A percentile compares a stretch with the other conserved stretches of the same genome.
Conservation (phyloP, 2,888 invertebrate species). For the Timema cristinae region DNA sequence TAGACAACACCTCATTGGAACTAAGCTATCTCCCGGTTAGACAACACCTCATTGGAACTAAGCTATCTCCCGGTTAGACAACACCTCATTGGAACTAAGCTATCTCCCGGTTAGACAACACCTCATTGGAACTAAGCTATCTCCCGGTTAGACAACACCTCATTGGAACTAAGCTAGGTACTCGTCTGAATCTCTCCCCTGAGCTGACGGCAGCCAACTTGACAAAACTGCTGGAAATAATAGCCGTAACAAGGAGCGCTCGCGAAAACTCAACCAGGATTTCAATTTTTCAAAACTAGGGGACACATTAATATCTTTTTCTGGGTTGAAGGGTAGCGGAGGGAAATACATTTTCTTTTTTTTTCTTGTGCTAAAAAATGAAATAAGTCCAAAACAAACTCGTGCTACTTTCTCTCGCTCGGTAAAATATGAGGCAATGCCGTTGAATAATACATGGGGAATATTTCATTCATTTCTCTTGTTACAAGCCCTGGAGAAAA, state of each 20-base stretch:
- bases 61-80: too few relatives aligned
- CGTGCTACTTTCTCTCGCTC: conserved; percentile 47
- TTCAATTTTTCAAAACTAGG: conserved; percentile 30
- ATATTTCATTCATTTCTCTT: conserved; percentile 48
- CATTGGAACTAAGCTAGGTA: too few relatives aligned
- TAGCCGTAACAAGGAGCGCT: not conserved
- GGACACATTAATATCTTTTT: conserved; percentile 26
- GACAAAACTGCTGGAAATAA: conserved; percentile 14
- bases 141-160: too few relatives aligned
- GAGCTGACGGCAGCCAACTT: too few relatives aligned
- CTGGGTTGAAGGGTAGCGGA: not conserved
- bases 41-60: too few relatives aligned
- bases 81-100: too few relatives aligned
- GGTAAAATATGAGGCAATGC: conserved; percentile 61
- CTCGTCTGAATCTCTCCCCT: too few relatives aligned
- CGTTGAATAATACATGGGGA: conserved; percentile 60
- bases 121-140: too few relatives aligned
- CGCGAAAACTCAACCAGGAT: conserved; percentile 17
- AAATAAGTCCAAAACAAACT: not conserved
- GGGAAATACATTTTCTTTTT: not conserved
- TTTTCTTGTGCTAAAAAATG: not conserved
- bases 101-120: too few relatives aligned
- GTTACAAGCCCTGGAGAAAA: conserved; percentile 20
- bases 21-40: too few relatives aligned
- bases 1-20: too few relatives aligned